A percentile compares a stretch with the other conserved stretches of the same genome.
phyloP scores from a whole-genome alignment of 2,888 invertebrate species.

The Gymnocheta viridis region DNA sequence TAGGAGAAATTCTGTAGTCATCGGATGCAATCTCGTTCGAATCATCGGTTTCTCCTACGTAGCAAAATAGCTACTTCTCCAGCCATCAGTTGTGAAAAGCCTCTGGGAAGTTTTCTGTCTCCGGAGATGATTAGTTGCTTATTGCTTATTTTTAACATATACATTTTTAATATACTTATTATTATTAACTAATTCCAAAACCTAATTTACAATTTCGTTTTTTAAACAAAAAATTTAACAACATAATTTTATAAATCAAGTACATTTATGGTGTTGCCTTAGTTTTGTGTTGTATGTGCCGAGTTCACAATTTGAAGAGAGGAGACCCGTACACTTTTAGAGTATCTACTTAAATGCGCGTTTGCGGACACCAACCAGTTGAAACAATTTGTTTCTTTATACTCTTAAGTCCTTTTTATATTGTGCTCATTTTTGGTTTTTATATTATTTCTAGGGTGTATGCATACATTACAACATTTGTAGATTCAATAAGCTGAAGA shows the following conservation, averaged over 20 bases:
- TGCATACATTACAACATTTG: conserved; percentile 67
- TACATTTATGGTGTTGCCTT: conserved; percentile 46
- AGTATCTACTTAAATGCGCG: conserved; percentile 19
- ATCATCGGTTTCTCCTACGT: not conserved
- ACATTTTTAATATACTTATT: conserved; percentile 48
- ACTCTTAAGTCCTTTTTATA: conserved; percentile 38
- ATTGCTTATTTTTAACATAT: conserved; percentile 51
- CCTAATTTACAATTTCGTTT: conserved; percentile 57
- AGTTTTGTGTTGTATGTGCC: conserved; percentile 31
- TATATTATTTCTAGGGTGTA: conserved; percentile 60
- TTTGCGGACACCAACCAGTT: conserved; percentile 30
- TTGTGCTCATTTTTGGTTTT: conserved; percentile 52
- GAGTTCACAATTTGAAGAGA: not conserved
- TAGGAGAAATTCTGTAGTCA: not conserved
- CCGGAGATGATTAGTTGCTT: conserved; percentile 15
- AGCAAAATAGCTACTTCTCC: not conserved
- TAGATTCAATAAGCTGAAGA: conserved; percentile 68
- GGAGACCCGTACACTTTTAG: conserved; percentile 24
- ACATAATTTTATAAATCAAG: conserved; percentile 51
- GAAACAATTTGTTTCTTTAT: conserved; percentile 26
- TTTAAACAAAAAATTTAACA: conserved; percentile 37
- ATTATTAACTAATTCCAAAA: conserved; percentile 11
- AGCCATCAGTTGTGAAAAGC: not conserved
- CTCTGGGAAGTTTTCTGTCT: not conserved
- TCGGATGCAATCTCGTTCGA: not conserved